Conservation (phyloP, 2,797 vertebrate species). For the Argyrosomus regius region DNA sequence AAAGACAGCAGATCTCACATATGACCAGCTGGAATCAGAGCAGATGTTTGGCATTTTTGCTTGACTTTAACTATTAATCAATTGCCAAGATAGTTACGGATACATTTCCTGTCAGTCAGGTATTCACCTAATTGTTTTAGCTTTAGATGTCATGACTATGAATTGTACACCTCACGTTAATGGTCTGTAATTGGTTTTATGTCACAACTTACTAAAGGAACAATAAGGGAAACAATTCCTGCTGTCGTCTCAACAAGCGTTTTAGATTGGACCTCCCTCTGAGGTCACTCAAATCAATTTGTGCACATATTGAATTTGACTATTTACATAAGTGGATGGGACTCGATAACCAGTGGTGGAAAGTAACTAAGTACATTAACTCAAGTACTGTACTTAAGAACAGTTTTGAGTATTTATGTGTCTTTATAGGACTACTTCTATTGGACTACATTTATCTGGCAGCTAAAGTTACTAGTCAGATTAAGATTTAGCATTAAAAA, state of each 20-base stretch:
- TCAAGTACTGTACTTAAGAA: too few species aligned
- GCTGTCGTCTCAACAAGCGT: neutral
- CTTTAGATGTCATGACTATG: neutral
- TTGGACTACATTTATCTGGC: too few species aligned
- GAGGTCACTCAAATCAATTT: constrained; percentile 10
- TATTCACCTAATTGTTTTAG: neutral
- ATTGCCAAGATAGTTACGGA: neutral
- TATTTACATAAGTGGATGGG: neutral
- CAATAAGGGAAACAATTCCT: neutral
- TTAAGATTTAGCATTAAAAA: too few species aligned
- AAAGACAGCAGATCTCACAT: neutral
- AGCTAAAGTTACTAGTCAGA: too few species aligned
- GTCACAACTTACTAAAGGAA: neutral
- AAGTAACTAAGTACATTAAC: too few species aligned
- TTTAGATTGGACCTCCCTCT: constrained; percentile 8
- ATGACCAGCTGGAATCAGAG: neutral
- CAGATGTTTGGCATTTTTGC: neutral
- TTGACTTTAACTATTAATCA: neutral
- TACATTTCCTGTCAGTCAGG: neutral
- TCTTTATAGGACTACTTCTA: too few species aligned
- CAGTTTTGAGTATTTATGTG: too few species aligned
- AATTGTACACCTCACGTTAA: neutral
- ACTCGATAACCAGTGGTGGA: too few species aligned
- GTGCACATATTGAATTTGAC: neutral
- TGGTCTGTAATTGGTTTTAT: constrained; percentile 3